These are phyloP conservation scores for Sarcophaga subvicina DNA, from an alignment of 2,888 invertebrate species.

Conservation along the genomic window DNA sequence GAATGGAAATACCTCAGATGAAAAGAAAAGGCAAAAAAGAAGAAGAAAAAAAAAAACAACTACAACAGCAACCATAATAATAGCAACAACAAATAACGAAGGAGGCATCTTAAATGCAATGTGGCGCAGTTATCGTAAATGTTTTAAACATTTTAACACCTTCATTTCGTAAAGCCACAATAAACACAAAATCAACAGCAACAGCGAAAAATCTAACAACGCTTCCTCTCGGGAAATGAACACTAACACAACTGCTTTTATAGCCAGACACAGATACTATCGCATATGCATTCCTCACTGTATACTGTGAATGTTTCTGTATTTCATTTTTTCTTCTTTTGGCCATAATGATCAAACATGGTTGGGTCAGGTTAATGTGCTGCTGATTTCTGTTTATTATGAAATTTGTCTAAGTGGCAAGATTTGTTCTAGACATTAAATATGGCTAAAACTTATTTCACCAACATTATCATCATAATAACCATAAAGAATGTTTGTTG, in stretches of 20 bases:
- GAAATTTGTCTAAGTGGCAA: constrained; percentile 50
- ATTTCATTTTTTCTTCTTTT: constrained; percentile 5
- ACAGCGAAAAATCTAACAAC: constrained; percentile 32
- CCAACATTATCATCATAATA: not conserved
- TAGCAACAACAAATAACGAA: constrained; percentile 14
- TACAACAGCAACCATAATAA: not conserved
- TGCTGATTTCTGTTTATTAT: constrained; percentile 45
- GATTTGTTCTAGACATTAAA: constrained; percentile 42
- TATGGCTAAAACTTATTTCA: constrained; percentile 30
- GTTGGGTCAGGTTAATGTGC: constrained; percentile 15
- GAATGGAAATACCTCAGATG: constrained; percentile 10
- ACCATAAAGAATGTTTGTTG: too few relatives aligned
- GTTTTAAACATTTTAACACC: constrained; percentile 67
- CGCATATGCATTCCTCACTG: too few relatives aligned
- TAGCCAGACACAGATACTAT: constrained; percentile 7
- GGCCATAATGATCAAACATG: constrained; percentile 37
- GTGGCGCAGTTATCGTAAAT: constrained; percentile 57
- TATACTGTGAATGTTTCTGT: not conserved
- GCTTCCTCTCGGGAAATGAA: constrained; percentile 29
- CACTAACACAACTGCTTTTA: not conserved
- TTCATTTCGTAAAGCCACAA: constrained; percentile 44
- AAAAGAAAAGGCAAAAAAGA: not conserved
- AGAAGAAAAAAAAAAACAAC: too few relatives aligned
- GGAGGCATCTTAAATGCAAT: constrained; percentile 47
- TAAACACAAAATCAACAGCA: not conserved